Base-by-base conservation (phyloP, 2,113 vertebrate genomes). In the Amia ocellicauda region DNA sequence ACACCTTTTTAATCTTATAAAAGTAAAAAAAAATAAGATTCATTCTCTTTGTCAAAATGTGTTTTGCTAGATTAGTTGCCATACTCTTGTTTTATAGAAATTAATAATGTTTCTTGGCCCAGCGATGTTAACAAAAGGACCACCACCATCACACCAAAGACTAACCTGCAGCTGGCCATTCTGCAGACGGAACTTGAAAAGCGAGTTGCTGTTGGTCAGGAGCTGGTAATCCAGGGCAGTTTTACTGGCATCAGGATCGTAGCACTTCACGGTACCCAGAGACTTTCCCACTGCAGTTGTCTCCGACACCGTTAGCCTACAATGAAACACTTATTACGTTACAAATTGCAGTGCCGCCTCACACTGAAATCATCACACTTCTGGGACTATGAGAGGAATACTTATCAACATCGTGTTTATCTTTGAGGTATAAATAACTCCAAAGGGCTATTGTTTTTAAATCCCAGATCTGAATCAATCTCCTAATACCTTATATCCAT, bases 241-340 rank as follows among this genome's bases (percentile, higher is more conserved):
- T 58, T 66, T 69, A 22, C 31, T 62, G 67, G 62, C 26, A 23
- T 73, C 67, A 3, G 62, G 26, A 41, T 66, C 70, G 22, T 45
- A 36, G 29, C 62, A 63, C 3, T 16, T 51, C 8, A 71, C 13
- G 3, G 54, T 52, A 3, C 49, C 60, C 60, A 67, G 47, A 2
- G 26, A 64, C 3, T 36, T 43, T 9, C 62, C 59, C n/a, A 58
- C 55, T 23, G 62, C 53, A 20, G 42, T 66, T 14, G 55, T 69
- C 55, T 73, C 71, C 22, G 67, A 40, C 16, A 68, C 66, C 1
- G 50, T 57, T 54, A 74, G 58, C 29, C 72, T 64, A 43, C 7
- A 54, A 40, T 24, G 42, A 1, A 53, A 40, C 31, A 58, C n/a
- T 14, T 24, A 36, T 40, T 13, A n/a, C n/a, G 47, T 36, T 5